Base-by-base conservation (phyloP, 92 coral and sea anemone species). In the Epizoanthus scotinus region DNA sequence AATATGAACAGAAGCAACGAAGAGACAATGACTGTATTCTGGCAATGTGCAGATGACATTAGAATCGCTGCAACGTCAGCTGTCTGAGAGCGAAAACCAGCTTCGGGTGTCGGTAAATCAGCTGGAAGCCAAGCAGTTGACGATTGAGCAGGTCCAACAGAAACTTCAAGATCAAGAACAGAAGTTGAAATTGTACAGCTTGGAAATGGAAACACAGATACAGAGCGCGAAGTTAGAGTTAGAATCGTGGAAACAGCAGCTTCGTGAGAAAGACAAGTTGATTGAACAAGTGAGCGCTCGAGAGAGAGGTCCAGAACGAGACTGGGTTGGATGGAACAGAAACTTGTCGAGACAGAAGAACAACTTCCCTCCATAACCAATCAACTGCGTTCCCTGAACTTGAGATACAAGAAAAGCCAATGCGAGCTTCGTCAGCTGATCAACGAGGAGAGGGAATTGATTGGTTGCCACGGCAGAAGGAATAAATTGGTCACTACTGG, bases 181-280 rank as follows among this genome's bases (percentile, higher is more conserved):
- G 67, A 63, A 63, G 67, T n/a, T 63, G 67, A 63, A 63, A 63
- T 63, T n/a, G 5, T 2, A 38, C 34, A 62, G 67, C 27, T n/a
- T 62, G 1, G 67, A 62, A 62, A 62, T 62, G 67, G 67, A 62
- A 62, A 19, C 67, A 63, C 67, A 20, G 67, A 63, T 38, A 63
- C 67, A 63, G 67, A 63, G 67, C 67, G 67, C 67, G 26, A 63
- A 63, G 67, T 63, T 63, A 38, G 67, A 36, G 42, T 38, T 63
- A 63, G 36, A 63, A 63, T 63, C 67, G 27, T 63, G 67, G 67
- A 63, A 63, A 20, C 67, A 63, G 26, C 67, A 63, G n/a, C 67
- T 63, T 63, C 38, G 67, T 28, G 67, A 63, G 67, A 63, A 63
- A 63, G 67, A 63, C 67, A 63, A 63, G 67, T n/a, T n/a, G n/a